These are phyloP conservation scores for Chironomus riparius DNA, from an alignment of 2,888 invertebrate species.

Conservation along the genomic window DNA sequence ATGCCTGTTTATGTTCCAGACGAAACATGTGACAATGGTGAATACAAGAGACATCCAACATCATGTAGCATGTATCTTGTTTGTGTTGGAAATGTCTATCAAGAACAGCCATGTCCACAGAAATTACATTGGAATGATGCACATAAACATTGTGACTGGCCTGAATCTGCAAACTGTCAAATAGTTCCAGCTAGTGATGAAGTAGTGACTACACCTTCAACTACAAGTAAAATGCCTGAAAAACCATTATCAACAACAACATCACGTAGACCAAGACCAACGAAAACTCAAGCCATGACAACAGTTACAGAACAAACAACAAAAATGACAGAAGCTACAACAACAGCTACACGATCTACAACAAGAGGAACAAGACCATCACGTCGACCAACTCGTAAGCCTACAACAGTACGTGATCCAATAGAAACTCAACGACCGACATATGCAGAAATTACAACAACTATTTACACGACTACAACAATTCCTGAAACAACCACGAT, in stretches of 20 bases:
- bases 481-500: conserved; percentile 37
- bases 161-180: conserved; percentile 57
- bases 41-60: conserved; percentile 51
- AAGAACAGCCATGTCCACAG: conserved; percentile 65
- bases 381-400: conserved; percentile 11
- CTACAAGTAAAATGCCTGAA: conserved; percentile 11
- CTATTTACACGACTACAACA: conserved; percentile 37
- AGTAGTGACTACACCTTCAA: conserved; percentile 37
- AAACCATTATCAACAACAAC: conserved; percentile 29
- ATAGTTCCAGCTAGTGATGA: conserved; percentile 15
- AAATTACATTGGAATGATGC: conserved; percentile 70
- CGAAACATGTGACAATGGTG: conserved; percentile 40
- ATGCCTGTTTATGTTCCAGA: conserved; percentile 39
- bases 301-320: conserved; percentile 35
- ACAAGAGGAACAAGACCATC: too few species aligned
- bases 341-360: conserved; percentile 29
- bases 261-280: conserved; percentile 29
- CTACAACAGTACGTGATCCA: conserved; percentile 31
- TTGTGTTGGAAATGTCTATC: conserved; percentile 63
- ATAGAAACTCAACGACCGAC: not conserved
- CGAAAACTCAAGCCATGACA: conserved; percentile 28
- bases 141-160: conserved; percentile 71
- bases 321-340: conserved; percentile 38
- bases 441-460: conserved; percentile 23
- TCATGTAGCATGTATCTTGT: conserved; percentile 70